Conservation (phyloP, 2,888 invertebrate genomes). For the Bembecia ichneumoniformis region DNA sequence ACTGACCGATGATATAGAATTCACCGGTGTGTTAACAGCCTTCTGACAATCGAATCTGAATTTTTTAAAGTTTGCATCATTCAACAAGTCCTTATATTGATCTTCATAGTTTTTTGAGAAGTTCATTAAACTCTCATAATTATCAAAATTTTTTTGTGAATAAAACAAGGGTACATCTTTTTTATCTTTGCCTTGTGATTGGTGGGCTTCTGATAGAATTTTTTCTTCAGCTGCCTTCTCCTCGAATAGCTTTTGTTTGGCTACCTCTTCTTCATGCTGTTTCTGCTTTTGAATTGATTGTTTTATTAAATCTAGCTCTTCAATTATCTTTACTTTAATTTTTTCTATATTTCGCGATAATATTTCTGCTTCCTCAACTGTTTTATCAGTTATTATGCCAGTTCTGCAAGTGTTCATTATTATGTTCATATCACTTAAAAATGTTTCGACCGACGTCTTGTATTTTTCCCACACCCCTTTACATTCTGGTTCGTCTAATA, state of each 20-base stretch:
- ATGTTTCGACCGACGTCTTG: constrained; percentile 41
- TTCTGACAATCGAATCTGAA: constrained; percentile 88
- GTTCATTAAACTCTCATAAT: constrained; percentile 70
- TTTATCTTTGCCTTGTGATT: constrained; percentile 20
- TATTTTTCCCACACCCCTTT: constrained; percentile 57
- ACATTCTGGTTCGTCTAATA: constrained; percentile 50
- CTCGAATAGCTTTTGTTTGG: constrained; percentile 33
- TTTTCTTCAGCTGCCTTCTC: constrained; percentile 33
- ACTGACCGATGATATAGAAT: constrained; percentile 85
- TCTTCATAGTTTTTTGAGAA: constrained; percentile 73
- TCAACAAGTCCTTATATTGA: constrained; percentile 72
- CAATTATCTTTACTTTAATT: constrained; percentile 49
- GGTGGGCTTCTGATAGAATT: constrained; percentile 17
- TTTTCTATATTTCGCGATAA: constrained; percentile 61
- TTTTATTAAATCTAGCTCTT: constrained; percentile 40
- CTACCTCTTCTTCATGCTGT: constrained; percentile 33
- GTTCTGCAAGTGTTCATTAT: constrained; percentile 58
- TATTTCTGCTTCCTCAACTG: constrained; percentile 69
- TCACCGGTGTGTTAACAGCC: constrained; percentile 89
- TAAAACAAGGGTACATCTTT: constrained; percentile 52
- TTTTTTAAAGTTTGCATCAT: constrained; percentile 77
- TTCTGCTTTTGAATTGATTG: constrained; percentile 30
- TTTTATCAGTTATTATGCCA: constrained; percentile 56
- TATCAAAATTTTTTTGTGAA: constrained; percentile 56
- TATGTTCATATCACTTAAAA: constrained; percentile 52